Conservation (phyloP, 2,888 invertebrate genomes). For the Ommatoiulus sabulosus region DNA sequence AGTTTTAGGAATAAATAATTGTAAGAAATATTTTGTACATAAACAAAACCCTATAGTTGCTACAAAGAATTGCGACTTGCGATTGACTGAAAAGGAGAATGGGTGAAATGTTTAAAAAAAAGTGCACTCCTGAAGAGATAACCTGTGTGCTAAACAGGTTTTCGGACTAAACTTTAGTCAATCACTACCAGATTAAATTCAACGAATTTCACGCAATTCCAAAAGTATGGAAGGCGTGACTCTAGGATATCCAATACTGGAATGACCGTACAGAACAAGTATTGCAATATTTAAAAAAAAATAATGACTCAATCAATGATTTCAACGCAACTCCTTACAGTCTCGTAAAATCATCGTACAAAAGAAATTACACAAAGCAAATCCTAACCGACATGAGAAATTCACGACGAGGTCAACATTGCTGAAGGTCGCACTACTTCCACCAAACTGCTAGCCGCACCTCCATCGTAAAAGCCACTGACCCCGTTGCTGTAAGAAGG, state of each 20-base stretch:
- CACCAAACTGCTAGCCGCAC: constrained; percentile 38
- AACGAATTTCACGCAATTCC: neutral
- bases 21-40: constrained; percentile 35
- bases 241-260: neutral
- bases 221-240: neutral
- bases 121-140: neutral
- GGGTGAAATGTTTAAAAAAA: neutral
- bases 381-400: neutral
- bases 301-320: constrained; percentile 12
- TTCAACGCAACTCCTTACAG: neutral
- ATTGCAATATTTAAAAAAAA: neutral
- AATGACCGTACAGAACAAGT: neutral
- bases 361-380: neutral
- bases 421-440: constrained; percentile 49
- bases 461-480: constrained; percentile 56
- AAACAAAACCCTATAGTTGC: neutral
- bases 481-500: constrained; percentile 57
- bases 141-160: neutral
- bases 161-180: neutral
- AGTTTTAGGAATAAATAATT: constrained; percentile 20
- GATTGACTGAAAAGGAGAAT: neutral
- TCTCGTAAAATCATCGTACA: neutral
- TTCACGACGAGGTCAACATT: constrained; percentile 14
- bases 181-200: neutral
- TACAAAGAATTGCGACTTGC: neutral